Base-by-base conservation (phyloP, 2,797 vertebrate genomes). In the Lepidocolaptes lacrymiger region DNA sequence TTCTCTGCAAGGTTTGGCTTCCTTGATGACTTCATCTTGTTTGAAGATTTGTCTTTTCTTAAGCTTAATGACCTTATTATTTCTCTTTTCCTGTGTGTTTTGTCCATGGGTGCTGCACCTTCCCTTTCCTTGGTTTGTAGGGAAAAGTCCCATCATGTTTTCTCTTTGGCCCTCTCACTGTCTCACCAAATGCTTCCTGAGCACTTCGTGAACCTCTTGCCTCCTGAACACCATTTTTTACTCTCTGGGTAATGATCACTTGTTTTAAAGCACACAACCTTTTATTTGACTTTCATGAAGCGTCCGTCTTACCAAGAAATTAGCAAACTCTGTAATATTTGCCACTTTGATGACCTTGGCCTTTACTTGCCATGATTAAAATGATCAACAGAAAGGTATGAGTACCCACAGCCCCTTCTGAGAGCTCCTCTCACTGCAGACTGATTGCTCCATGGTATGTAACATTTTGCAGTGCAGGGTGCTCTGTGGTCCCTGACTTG, bases 391-490 rank as follows among this genome's bases (percentile, higher is more conserved):
- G 66, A 54, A 81, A 37, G 3, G 8, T 46, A 3, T 49, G 28
- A 83, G 23, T 56, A 32, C 22, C 58, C 56, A 37, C 15, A 61
- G 37, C 18, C 26, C 5, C 11, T 73, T 19, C 68, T 51, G 78
- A 73, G 36, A 59, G 5, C 27, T 43, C 12, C 27, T 55, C n/a
- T 76, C 24, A 21, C 8, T 4, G 37, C 49, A 48, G 54, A 21
- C 51, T 2, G 0, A 8, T 21, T 56, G 41, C 37, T 64, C n/a
- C 10, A 34, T 1, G 1, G 8, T 0, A 0, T 22, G 51, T 32
- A 14, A 36, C 8, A 21, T 27, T 49, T 62, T 30, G 48, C 36
- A 32, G 36, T 14, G 43, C 3, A 7, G 9, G 46, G 37, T 52
- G 39, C 27, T 61, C 73, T 54, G 21, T 2, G 2, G 10, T 41